Base-by-base conservation (phyloP, 1,140 invertebrate genomes). In the Drosophila chauvacae region DNA sequence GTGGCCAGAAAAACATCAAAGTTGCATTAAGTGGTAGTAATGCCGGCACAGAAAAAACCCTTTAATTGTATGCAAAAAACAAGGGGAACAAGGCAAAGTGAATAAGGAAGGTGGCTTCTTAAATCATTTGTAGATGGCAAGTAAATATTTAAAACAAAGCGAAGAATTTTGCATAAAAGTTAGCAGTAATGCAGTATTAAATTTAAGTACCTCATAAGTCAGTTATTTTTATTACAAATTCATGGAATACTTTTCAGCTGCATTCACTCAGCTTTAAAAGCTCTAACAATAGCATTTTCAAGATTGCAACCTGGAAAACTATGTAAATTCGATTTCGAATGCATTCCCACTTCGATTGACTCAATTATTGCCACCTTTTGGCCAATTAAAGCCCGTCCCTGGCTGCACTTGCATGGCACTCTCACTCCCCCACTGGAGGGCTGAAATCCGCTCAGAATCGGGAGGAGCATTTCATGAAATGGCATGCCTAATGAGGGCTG, bases 401-500 rank as follows among this genome's bases (percentile, higher is more conserved):
- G 11, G 20, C 20, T 35, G 47, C 41, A n/a, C 35, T 48, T 63
- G 42, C 45, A 45, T 30, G 20, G 14, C 51, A 33, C 66, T 50
- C 60, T 51, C 56, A 58, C 76, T 35, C 55, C 57, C 75, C 42
- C 56, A 44, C 62, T 73, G 57, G 68, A 80, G 78, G 63, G 60
- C 44, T 80, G 48, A 69, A 55, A 61, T 73, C 41, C 61, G 53
- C 37, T 65, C 60, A 37, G 18, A 23, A 23, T 45, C 18, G 13
- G 18, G 4, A 42, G 57, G 23, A 45, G 53, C 30, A 9, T 80
- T 61, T 70, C 80, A 55, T 72, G 80, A 87, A 88, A 88, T 88
- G 84, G 84, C 85, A 79, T 77, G 72, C 85, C 84, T 88, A 87
- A 87, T 87, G 85, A 87, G 84, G 65, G 53, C 80, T 90, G 77